Evolutionary conservation across 2,113 vertebrate species (phyloP).

Genomic region (Coptodon bakossiorum): DNA sequence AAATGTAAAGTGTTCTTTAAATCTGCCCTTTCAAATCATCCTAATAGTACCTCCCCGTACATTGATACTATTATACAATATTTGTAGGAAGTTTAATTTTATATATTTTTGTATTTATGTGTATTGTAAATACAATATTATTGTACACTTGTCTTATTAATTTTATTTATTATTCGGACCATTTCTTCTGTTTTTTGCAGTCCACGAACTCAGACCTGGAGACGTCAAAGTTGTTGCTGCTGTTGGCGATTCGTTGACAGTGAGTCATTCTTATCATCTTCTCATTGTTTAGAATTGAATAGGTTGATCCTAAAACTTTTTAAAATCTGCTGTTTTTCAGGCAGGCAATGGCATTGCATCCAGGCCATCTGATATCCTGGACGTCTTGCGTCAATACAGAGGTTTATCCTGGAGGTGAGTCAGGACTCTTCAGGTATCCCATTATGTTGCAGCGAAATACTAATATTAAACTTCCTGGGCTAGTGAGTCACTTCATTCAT

Average conservation of each 20-base stretch:
- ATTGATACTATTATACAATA: not conserved
- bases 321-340: slow-evolving; percentile 10
- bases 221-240: slow-evolving; percentile 84
- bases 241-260: slow-evolving; percentile 87
- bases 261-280: slow-evolving; percentile 47
- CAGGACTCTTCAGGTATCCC: not conserved
- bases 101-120: not conserved
- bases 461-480: not conserved
- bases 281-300: not conserved
- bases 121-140: not conserved
- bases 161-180: not conserved
- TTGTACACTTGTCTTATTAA: not conserved
- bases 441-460: not conserved
- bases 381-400: slow-evolving; percentile 77
- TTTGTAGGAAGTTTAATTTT: not conserved
- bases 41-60: not conserved
- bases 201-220: slow-evolving; percentile 82
- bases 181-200: slow-evolving; percentile 54
- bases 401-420: slow-evolving; percentile 88
- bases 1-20: not conserved
- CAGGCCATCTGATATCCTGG: slow-evolving; percentile 53
- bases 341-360: slow-evolving; percentile 82
- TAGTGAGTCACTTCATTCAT: not conserved
- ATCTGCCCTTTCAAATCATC: not conserved
- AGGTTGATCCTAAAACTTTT: not conserved